Conservation (phyloP, 2,113 vertebrate species). For the Anarrhichthys ocellatus region DNA sequence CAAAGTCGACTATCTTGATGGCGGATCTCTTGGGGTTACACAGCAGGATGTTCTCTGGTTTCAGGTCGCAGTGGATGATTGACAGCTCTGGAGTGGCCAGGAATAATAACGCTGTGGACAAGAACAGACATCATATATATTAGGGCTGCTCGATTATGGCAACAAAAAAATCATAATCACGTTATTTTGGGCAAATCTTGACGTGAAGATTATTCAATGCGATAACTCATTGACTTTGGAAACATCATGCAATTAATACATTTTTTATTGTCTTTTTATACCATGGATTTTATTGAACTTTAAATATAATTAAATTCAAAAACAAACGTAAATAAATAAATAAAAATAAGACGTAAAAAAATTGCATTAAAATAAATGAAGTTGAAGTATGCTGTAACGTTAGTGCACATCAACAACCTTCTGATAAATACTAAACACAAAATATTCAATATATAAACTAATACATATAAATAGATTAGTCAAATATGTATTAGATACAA, state of each 20-base stretch:
- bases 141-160: background rate
- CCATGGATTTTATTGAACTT: background rate
- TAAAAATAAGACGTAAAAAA: background rate
- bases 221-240: background rate
- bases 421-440: background rate
- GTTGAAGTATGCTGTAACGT: background rate
- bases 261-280: background rate
- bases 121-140: background rate
- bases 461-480: background rate
- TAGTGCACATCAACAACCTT: background rate
- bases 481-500: background rate
- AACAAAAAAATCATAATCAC: background rate
- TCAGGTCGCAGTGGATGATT: conserved; percentile 98
- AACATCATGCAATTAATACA: background rate
- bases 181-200: background rate
- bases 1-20: conserved; percentile 96
- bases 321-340: background rate
- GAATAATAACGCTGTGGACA: conserved; percentile 88
- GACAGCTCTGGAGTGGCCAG: conserved; percentile 95
- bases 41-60: conserved; percentile 96
- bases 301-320: background rate
- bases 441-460: background rate
- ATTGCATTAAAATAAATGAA: background rate
- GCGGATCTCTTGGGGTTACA: conserved; percentile 96
- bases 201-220: background rate